A percentile compares a stretch with the other conserved stretches of the same genome.
phyloP scores from a whole-genome alignment of 1,140 invertebrate species.

The Philotrypesis tridentata region DNA sequence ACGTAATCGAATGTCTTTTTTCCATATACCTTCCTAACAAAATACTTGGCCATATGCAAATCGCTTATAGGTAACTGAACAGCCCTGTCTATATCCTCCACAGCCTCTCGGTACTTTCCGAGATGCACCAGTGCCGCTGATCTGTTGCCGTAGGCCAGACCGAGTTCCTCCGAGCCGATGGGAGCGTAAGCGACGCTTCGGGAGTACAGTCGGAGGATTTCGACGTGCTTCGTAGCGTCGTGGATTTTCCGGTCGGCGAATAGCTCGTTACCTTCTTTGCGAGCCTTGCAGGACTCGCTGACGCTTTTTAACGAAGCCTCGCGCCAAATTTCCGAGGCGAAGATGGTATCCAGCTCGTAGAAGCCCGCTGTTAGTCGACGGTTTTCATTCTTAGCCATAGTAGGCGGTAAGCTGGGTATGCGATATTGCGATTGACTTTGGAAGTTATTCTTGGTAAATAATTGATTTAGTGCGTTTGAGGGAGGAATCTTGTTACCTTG shows the following conservation, averaged over 20 bases:
- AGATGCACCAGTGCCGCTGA: slow-evolving; percentile 25
- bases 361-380: background rate
- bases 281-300: background rate
- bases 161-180: background rate
- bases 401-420: too few species aligned
- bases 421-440: too few species aligned
- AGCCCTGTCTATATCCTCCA: background rate
- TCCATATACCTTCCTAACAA: slow-evolving; percentile 29
- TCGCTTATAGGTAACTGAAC: background rate
- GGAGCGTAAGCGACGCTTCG: slow-evolving; percentile 14
- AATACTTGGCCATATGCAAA: background rate
- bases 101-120: background rate
- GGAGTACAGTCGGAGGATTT: slow-evolving; percentile 21
- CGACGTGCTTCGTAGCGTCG: slow-evolving; percentile 5
- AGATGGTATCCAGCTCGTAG: background rate
- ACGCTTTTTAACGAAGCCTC: background rate
- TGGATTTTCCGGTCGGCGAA: background rate
- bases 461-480: too few species aligned
- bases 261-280: background rate
- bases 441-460: too few species aligned
- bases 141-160: slow-evolving; percentile 30
- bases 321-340: background rate
- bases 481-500: too few species aligned
- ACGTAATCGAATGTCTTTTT: background rate
- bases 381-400: background rate